Evolutionary conservation across 2,888 invertebrate genomes (phyloP), one percentile per base, ranked within the genome.

Genomic region (Rotaria magnacalcarata): DNA sequence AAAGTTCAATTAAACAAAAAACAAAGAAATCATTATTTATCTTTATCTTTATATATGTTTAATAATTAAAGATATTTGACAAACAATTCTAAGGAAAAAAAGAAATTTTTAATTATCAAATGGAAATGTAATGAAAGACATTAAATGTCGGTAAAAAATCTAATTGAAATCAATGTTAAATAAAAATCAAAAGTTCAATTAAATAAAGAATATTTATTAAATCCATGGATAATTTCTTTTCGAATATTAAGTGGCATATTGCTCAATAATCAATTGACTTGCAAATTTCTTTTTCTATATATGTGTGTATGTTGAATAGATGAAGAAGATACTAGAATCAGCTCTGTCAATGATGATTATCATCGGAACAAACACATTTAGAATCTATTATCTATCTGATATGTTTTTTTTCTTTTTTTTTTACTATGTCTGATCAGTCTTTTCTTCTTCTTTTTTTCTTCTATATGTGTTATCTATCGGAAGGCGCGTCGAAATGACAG

Each of bases 311-410:
- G 67, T 34, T 67, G 67, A 67, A 27, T 60, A 67, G 34, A 67
- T 34, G 5, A 34, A 34, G 67, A 34, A 7, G 67, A 67, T 67
- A 67, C 67, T 67, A 67, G 34, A 67, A 67, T 67, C 67, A 14
- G 11, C 34, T 67, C 67, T 67, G 34, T 67, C 67, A 67, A 67
- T 67, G 67, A 67, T 67, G 11, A 67, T 67, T 67, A 67, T 67
- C 67, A 67, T 67, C 67, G 67, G 67, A 67, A 67, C 67, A 67
- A 67, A 67, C 67, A 67, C 67, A 67, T 67, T 67, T 67, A 67
- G 67, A 67, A 67, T 67, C 67, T 67, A 67, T 67, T 67, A 67
- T 67, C 67, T 34, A 67, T 67, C n/a, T 67, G 27, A 34, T 67
- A 67, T 67, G 67, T 14, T 52, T 52, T 52, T 14, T 52, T 52